phyloP scores from a whole-genome alignment of 1,140 invertebrate genomes.

The Drosophila nigrodunni region DNA sequence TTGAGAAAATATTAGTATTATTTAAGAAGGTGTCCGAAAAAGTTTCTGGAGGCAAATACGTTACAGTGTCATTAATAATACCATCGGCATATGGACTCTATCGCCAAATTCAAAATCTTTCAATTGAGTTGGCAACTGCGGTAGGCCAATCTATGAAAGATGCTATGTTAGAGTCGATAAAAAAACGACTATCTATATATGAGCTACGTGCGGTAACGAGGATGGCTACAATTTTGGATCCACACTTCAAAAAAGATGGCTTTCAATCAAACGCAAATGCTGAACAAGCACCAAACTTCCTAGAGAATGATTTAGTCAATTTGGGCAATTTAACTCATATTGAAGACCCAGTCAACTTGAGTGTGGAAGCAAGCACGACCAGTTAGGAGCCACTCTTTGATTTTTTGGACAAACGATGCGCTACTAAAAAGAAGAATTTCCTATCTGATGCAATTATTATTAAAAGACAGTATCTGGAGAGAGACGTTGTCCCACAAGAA shows the following conservation, averaged over 20 bases:
- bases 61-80: slow-evolving; percentile 19
- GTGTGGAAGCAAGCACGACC: too few relatives aligned
- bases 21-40: slow-evolving; percentile 26
- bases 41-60: slow-evolving; percentile 23
- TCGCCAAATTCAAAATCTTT: slow-evolving; percentile 23
- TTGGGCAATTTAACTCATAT: not conserved
- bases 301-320: slow-evolving; percentile 37
- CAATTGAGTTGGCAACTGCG: slow-evolving; percentile 18
- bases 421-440: slow-evolving; percentile 5
- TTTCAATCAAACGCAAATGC: slow-evolving; percentile 36
- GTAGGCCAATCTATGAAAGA: slow-evolving; percentile 11
- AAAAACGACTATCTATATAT: slow-evolving; percentile 19
- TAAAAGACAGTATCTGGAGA: slow-evolving; percentile 43
- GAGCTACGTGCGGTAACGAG: slow-evolving; percentile 19
- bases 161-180: slow-evolving; percentile 10
- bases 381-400: too few relatives aligned
- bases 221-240: slow-evolving; percentile 30
- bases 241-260: slow-evolving; percentile 29
- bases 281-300: slow-evolving; percentile 31
- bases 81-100: slow-evolving; percentile 24
- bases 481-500: slow-evolving; percentile 23
- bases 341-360: slow-evolving; percentile 14
- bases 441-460: slow-evolving; percentile 35
- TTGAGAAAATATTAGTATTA: slow-evolving; percentile 24
- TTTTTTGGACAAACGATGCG: too few relatives aligned